Evolutionary conservation across 2,797 vertebrate genomes (phyloP).

Genomic region (Tinamus major): DNA sequence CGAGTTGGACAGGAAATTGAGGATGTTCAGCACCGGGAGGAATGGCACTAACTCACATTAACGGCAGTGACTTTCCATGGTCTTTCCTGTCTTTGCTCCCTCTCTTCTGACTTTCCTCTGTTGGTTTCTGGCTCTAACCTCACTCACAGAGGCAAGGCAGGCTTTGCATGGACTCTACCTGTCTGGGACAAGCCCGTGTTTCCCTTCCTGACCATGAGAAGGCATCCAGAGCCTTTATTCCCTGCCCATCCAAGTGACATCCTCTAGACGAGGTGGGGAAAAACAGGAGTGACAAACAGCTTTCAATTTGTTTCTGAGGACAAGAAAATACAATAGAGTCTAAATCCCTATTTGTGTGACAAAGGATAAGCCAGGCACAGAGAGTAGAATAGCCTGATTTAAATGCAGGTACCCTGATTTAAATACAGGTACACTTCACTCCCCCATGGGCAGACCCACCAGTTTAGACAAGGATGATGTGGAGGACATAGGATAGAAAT

Average conservation of each 20-base stretch:
- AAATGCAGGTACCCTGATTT: background rate
- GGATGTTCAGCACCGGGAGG: slow-evolving; percentile 30
- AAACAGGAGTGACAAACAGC: background rate
- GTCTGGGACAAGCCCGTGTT: background rate
- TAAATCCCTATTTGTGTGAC: slow-evolving; percentile 1
- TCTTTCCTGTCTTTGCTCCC: background rate
- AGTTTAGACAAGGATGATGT: background rate
- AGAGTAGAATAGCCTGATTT: slow-evolving; percentile 18
- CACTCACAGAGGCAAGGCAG: background rate
- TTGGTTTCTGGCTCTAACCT: background rate
- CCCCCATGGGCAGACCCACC: background rate
- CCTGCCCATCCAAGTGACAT: background rate
- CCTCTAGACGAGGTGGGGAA: background rate
- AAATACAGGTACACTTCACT: background rate
- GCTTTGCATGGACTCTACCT: background rate
- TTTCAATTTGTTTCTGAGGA: background rate
- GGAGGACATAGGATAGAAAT: background rate
- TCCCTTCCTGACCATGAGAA: background rate
- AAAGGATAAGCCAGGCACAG: background rate
- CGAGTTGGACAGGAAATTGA: slow-evolving; percentile 64
- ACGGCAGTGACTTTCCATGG: slow-evolving; percentile 5
- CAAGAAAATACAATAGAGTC: background rate
- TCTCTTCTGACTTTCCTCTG: background rate
- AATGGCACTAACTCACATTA: slow-evolving; percentile 29
- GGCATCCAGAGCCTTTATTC: background rate